phyloP scores from a whole-genome alignment of 1,140 invertebrate species.

The Hylaeus anthracinus region DNA sequence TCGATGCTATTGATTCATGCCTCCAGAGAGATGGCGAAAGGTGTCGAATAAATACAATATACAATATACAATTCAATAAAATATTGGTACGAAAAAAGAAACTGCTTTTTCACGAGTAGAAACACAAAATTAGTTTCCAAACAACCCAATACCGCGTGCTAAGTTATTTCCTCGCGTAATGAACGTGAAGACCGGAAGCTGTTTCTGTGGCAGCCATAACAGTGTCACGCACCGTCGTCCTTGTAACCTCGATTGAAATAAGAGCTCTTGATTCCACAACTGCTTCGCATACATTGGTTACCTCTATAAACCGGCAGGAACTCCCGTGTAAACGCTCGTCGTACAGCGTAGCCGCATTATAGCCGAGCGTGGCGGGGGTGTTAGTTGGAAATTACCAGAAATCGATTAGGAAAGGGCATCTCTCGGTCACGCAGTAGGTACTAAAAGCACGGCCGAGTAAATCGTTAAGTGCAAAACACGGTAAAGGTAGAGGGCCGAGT shows the following conservation, averaged over 20 bases:
- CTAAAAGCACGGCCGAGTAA: constrained; percentile 66
- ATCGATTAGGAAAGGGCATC: constrained; percentile 54
- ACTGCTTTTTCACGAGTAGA: too few species aligned
- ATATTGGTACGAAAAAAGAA: too few species aligned
- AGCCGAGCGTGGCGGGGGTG: neutral
- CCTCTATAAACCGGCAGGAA: neutral
- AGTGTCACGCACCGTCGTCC: too few species aligned
- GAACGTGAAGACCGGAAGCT: neutral
- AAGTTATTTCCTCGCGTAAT: too few species aligned
- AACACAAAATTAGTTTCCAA: too few species aligned
- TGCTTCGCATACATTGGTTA: neutral
- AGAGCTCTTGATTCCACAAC: neutral
- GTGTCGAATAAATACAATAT: too few species aligned
- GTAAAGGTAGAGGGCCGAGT: constrained; percentile 29
- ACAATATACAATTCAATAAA: too few species aligned
- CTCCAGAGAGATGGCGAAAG: too few species aligned
- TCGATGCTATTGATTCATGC: too few species aligned
- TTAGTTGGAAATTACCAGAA: constrained; percentile 59
- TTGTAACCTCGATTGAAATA: neutral
- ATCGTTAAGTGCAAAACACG: constrained; percentile 65
- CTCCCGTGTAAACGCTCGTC: neutral
- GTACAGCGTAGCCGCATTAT: neutral
- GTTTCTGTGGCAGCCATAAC: neutral
- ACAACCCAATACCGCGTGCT: too few species aligned
- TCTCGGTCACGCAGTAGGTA: constrained; percentile 52